Evolutionary conservation across 2,888 invertebrate genomes (phyloP), one percentile per base, ranked within the genome.

Genomic region (Sarcophaga subvicina): DNA sequence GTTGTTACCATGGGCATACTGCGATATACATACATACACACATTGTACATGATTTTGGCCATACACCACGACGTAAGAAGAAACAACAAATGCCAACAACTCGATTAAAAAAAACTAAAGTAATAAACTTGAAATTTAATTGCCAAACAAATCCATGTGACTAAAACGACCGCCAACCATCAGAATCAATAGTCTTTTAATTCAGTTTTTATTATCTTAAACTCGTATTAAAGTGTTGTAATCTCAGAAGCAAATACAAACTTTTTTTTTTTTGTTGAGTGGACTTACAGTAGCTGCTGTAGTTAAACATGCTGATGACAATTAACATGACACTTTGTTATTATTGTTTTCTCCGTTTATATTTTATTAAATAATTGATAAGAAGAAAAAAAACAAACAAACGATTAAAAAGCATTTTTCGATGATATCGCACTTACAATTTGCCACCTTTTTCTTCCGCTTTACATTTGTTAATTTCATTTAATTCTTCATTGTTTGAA

Each of bases 71-170:
- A 8, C 62, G 1, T 10, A 22, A 20, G n/a, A 20, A 20, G 11
- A 62, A 62, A 67, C 47, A 20, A 67, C 37, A 67, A 59, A 71
- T 6, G 27, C 66, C 54, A 64, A 5, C 60, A 80, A 22, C 54
- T 62, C 64, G 37, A n/a, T 47, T 67, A 62, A 76, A 67, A 67
- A 22, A 78, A 75, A n/a, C 60, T 80, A 69, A 76, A 37, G 78
- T 62, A 80, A 83, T 86, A 87, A 87, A 87, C 80, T 81, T 59
- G 71, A 81, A 78, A 73, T 84, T 84, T 87, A 81, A 87, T 87
- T 87, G 78, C 80, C 80, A 83, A 81, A 83, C 83, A 80, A 83
- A 83, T 80, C 86, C 69, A 54, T 83, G 66, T 73, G 80, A 83
- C 63, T 80, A 59, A 47, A 75, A 59, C 63, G 49, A 64, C 25